These are phyloP conservation scores for Nanger granti DNA, from an alignment of 2,113 vertebrate species.

Conservation along the genomic window DNA sequence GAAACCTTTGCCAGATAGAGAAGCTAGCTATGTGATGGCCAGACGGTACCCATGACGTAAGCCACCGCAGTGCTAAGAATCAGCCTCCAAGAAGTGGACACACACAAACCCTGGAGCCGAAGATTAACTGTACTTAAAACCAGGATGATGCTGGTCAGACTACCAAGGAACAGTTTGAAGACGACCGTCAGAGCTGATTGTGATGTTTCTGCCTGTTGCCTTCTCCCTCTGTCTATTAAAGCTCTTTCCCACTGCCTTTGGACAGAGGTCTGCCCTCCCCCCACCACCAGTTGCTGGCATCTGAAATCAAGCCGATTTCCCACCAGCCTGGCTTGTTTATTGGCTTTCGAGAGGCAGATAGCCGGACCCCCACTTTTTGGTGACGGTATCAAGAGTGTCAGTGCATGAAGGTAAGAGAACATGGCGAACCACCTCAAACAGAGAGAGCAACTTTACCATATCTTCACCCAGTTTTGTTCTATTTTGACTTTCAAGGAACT, in stretches of 20 bases:
- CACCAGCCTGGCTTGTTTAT: background rate
- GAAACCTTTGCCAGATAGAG: background rate
- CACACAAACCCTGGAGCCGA: background rate
- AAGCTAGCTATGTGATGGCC: background rate
- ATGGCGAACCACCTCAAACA: background rate
- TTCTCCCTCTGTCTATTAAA: background rate
- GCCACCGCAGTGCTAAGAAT: background rate
- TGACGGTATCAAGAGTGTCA: background rate
- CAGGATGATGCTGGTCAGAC: background rate
- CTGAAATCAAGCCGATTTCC: background rate
- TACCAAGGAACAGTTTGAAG: accelerated
- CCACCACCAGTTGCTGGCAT: background rate
- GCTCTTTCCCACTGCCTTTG: background rate
- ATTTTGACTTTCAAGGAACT: background rate
- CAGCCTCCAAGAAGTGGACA: background rate
- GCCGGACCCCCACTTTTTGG: accelerated
- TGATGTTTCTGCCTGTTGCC: background rate
- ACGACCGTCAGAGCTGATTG: background rate
- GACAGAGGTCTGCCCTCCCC: background rate
- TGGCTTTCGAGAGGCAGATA: background rate
- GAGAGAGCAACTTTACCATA: background rate
- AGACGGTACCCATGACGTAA: background rate
- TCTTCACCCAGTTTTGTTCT: background rate
- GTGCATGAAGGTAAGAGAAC: background rate
- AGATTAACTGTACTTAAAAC: background rate